These are phyloP conservation scores for Drosophila nikananu DNA, from an alignment of 1,140 invertebrate genomes.

Conservation along the genomic window DNA sequence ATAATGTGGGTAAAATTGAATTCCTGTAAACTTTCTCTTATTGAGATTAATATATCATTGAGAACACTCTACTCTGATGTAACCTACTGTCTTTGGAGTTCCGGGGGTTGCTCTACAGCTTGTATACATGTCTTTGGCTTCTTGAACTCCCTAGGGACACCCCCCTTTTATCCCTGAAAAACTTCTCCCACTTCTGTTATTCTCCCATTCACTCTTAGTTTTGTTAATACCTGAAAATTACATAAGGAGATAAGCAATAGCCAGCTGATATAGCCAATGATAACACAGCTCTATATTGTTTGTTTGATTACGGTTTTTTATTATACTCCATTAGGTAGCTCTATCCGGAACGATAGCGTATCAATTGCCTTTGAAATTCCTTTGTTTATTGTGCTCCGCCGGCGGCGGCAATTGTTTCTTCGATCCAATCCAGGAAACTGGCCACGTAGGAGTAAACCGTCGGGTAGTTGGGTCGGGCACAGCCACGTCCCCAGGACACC, in stretches of 20 bases:
- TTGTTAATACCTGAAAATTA: constrained; percentile 5
- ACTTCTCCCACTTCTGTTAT: not conserved
- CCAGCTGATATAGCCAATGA: not conserved
- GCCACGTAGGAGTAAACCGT: constrained; percentile 88
- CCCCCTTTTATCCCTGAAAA: not conserved
- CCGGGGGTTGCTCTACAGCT: too few relatives aligned
- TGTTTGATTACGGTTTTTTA: constrained; percentile 57
- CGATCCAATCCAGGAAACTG: constrained; percentile 84
- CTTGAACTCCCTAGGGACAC: not conserved
- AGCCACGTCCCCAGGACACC: constrained; percentile 88
- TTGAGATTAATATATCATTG: not conserved
- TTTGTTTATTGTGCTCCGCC: constrained; percentile 39
- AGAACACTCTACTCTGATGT: not conserved
- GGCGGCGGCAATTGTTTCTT: constrained; percentile 59
- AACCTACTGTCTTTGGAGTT: not conserved
- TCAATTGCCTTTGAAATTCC: constrained; percentile 29
- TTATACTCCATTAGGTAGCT: constrained; percentile 39
- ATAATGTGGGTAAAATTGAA: constrained; percentile 48
- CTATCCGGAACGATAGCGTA: constrained; percentile 34
- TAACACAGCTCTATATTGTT: constrained; percentile 13
- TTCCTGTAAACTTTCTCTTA: constrained; percentile 39
- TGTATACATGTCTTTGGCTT: too few relatives aligned
- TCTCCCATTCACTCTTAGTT: not conserved
- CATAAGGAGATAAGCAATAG: constrained; percentile 21
- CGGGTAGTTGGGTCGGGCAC: constrained; percentile 86